These are phyloP conservation scores for Amazona ochrocephala DNA, from an alignment of 2,797 vertebrate genomes.

Conservation along the genomic window DNA sequence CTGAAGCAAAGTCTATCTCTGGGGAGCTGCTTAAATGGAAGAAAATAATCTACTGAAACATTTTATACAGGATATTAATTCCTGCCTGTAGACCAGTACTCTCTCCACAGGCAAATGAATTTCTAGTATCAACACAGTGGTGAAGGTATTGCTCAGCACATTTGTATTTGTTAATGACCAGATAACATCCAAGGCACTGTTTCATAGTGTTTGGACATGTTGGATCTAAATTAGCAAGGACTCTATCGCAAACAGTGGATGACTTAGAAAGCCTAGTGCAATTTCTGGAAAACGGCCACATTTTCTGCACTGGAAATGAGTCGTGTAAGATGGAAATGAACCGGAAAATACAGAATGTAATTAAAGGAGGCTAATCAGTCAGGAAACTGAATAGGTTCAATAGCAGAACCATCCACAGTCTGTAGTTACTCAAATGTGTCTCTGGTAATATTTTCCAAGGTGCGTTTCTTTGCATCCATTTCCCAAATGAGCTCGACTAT, in stretches of 20 bases:
- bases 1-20: not conserved
- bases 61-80: not conserved
- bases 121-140: not conserved
- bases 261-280: not conserved
- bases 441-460: not conserved
- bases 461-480: not conserved
- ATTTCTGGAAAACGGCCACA: not conserved
- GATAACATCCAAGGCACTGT: not conserved
- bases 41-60: not conserved
- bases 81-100: not conserved
- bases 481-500: not conserved
- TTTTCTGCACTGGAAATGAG: not conserved
- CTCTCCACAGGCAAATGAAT: not conserved
- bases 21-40: not conserved
- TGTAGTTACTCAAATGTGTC: not conserved
- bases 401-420: not conserved
- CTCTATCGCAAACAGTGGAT: not conserved
- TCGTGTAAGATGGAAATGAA: not conserved
- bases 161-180: slow-evolving; percentile 2
- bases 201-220: not conserved
- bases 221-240: not conserved
- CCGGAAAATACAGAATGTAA: not conserved
- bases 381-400: not conserved
- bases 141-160: not conserved
- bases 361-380: not conserved